Conservation (phyloP, 2,888 invertebrate species). For the Drosophila mulleri region DNA sequence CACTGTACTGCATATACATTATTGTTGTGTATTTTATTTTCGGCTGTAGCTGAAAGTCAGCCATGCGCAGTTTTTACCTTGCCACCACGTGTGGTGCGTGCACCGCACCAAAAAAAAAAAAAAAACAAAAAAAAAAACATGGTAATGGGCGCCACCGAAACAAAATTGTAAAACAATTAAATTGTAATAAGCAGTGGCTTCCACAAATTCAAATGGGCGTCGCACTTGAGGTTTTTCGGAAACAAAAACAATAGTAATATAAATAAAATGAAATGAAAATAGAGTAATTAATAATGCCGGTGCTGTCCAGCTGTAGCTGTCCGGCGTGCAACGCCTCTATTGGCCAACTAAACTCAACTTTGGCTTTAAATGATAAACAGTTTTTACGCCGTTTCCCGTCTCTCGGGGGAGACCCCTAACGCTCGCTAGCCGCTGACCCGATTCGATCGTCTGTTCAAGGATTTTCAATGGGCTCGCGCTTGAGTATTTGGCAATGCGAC, state of each 20-base stretch:
- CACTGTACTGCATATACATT: constrained; percentile 42
- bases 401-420: not conserved
- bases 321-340: constrained; percentile 73
- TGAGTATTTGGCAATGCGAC: constrained; percentile 40
- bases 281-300: constrained; percentile 74
- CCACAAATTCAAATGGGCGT: constrained; percentile 65
- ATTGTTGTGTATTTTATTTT: constrained; percentile 13
- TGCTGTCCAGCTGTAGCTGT: constrained; percentile 51
- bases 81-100: constrained; percentile 72
- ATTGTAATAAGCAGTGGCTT: constrained; percentile 72
- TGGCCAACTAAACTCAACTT: constrained; percentile 62
- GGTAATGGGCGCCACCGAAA: constrained; percentile 75
- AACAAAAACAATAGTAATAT: not conserved
- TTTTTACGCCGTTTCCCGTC: constrained; percentile 46
- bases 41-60: constrained; percentile 26
- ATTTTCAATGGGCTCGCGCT: constrained; percentile 39
- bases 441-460: constrained; percentile 52
- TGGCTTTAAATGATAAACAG: constrained; percentile 74
- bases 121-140: constrained; percentile 47
- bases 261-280: constrained; percentile 45
- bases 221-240: constrained; percentile 57
- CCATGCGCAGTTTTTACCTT: constrained; percentile 50
- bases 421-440: not conserved
- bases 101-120: constrained; percentile 11
- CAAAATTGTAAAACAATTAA: constrained; percentile 82